A percentile compares a stretch with the other conserved stretches of the same genome.
Evolutionary conservation across 2,113 vertebrate genomes (phyloP).

Genomic region (Rhinoderma darwinii): DNA sequence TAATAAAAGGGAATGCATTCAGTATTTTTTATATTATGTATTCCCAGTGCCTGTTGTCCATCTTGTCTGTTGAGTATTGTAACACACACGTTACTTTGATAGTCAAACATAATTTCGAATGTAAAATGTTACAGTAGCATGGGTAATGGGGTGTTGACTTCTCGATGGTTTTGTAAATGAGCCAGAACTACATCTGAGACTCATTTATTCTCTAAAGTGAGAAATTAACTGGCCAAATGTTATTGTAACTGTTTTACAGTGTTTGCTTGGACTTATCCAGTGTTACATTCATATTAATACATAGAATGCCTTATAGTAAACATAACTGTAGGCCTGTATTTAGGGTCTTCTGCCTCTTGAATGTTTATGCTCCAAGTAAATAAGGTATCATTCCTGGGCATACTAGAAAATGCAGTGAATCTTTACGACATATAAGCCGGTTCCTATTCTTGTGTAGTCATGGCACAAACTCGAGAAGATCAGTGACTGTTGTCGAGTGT

Average conservation of each 20-base stretch:
- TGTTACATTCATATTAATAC: not conserved
- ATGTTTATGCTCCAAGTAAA: not conserved
- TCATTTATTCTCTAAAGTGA: conserved; percentile 20
- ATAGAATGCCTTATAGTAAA: not conserved
- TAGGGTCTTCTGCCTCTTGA: not conserved
- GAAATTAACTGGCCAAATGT: not conserved
- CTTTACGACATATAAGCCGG: not conserved
- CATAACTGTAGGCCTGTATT: not conserved
- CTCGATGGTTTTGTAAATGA: conserved; percentile 13
- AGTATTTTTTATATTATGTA: not conserved
- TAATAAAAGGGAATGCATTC: not conserved
- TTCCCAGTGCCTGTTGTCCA: not conserved
- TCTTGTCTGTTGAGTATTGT: not conserved
- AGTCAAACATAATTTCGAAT: not conserved
- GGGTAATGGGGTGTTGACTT: not conserved
- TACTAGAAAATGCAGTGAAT: not conserved
- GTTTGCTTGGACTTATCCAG: not conserved
- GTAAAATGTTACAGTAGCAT: not conserved
- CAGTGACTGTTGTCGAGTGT: conserved; percentile 59
- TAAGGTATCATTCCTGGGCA: not conserved
- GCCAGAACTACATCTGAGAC: conserved; percentile 12
- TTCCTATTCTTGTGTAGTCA: not conserved
- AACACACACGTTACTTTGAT: not conserved
- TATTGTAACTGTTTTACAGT: not conserved
- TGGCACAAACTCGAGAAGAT: conserved; percentile 33